These are phyloP conservation scores for Vannuccia rotundouncinata DNA, from an alignment of 2,888 invertebrate species.

Conservation along the genomic window DNA sequence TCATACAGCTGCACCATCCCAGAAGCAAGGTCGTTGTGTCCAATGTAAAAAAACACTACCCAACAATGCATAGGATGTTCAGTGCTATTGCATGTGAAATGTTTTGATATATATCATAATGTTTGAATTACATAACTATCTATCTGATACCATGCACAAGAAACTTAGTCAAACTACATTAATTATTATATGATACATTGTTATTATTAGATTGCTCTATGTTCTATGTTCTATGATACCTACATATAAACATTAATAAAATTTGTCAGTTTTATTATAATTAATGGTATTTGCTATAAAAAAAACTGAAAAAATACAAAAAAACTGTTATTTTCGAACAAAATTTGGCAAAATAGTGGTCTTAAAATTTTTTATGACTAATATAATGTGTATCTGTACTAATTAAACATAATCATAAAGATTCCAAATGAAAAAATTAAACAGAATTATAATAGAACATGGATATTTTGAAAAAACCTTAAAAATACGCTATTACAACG, in stretches of 20 bases:
- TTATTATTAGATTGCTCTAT: background rate
- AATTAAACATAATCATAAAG: background rate
- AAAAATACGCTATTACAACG: constrained; percentile 26
- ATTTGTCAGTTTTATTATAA: background rate
- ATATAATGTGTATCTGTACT: background rate
- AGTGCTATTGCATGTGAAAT: background rate
- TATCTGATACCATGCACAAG: background rate
- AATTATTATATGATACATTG: background rate
- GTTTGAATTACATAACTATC: background rate
- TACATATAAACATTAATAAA: background rate
- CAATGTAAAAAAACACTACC: background rate
- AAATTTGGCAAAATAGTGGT: background rate
- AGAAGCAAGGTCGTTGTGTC: background rate
- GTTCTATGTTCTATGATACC: background rate
- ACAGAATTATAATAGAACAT: background rate
- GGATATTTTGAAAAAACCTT: constrained; percentile 14
- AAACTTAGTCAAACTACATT: background rate
- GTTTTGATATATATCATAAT: background rate
- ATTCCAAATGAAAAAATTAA: background rate
- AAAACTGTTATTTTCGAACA: background rate
- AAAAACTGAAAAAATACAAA: background rate
- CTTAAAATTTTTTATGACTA: background rate
- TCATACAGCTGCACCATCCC: background rate
- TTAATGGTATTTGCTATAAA: background rate
- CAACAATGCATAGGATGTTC: background rate